Evolutionary conservation across 2,113 vertebrate genomes (phyloP).

Genomic region (Platichthys flesus): DNA sequence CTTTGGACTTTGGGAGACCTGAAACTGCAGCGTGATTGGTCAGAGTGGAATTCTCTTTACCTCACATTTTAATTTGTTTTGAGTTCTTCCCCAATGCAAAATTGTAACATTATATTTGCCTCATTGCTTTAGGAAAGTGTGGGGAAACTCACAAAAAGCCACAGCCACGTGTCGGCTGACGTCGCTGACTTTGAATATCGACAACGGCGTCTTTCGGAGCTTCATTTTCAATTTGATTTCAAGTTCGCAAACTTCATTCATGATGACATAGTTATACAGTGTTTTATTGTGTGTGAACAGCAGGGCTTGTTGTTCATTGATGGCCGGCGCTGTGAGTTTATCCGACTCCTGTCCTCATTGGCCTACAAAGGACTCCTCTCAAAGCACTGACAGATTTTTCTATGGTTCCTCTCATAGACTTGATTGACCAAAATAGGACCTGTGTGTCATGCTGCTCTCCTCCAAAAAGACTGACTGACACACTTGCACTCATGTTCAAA

Average conservation of each 20-base stretch:
- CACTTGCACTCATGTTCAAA: conserved; percentile 18
- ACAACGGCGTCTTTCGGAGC: conserved; percentile 36
- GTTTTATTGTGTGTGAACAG: conserved; percentile 72
- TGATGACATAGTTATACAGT: conserved; percentile 53
- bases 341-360: conserved; percentile 71
- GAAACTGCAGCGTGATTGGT: conserved; percentile 42
- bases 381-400: conserved; percentile 64
- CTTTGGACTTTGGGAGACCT: conserved; percentile 60
- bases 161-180: conserved; percentile 50
- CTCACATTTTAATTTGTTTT: conserved; percentile 56
- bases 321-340: conserved; percentile 60
- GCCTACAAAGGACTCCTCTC: conserved; percentile 68
- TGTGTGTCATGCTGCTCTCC: conserved; percentile 50
- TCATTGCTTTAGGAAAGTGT: conserved; percentile 27
- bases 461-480: conserved; percentile 34
- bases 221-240: conserved; percentile 45
- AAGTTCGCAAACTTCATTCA: conserved; percentile 51
- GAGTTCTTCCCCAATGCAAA: conserved; percentile 55
- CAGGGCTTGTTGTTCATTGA: conserved; percentile 67
- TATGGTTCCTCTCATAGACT: conserved; percentile 57
- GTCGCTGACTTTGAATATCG: conserved; percentile 47
- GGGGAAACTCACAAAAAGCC: conserved; percentile 47
- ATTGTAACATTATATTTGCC: conserved; percentile 51
- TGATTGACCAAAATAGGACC: conserved; percentile 68
- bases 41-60: conserved; percentile 56